A percentile compares a stretch with the other conserved stretches of the same genome.
These are phyloP conservation scores for Bombyx huttoni DNA, from an alignment of 2,888 invertebrate genomes.

Conservation along the genomic window DNA sequence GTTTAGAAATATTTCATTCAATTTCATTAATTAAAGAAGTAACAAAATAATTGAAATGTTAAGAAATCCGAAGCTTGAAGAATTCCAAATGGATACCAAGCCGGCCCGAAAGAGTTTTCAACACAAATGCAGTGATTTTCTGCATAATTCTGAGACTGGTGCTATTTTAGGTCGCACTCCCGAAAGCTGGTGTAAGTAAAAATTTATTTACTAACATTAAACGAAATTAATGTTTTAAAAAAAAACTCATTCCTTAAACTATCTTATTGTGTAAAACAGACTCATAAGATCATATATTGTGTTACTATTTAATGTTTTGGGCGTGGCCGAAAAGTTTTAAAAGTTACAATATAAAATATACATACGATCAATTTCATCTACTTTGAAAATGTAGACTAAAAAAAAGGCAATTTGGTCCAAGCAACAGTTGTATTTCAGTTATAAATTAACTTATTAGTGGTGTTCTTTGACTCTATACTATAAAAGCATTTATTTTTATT, in stretches of 20 bases:
- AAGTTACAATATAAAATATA: too few species aligned
- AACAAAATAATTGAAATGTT: constrained; percentile 23
- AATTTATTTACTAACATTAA: too few species aligned
- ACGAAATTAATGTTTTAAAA: too few species aligned
- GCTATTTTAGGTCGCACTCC: constrained; percentile 58
- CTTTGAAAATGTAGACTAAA: too few species aligned
- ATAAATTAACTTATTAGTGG: too few species aligned
- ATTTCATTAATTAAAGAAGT: neutral
- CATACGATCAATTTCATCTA: too few species aligned
- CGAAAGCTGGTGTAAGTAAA: constrained; percentile 66
- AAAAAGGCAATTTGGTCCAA: too few species aligned
- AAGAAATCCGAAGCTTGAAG: constrained; percentile 41
- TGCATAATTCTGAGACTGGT: constrained; percentile 58
- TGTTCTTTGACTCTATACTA: too few species aligned
- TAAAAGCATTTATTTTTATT: too few species aligned
- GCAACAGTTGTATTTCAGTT: too few species aligned
- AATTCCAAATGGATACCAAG: constrained; percentile 52
- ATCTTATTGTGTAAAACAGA: neutral
- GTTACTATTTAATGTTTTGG: neutral
- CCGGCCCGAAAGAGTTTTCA: constrained; percentile 21
- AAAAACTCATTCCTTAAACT: too few species aligned
- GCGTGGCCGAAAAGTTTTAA: neutral
- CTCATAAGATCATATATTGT: constrained; percentile 3
- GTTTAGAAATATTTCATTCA: neutral
- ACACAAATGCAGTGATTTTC: constrained; percentile 26